Conservation (phyloP, 2,113 vertebrate genomes). For the Saccopteryx leptura region DNA sequence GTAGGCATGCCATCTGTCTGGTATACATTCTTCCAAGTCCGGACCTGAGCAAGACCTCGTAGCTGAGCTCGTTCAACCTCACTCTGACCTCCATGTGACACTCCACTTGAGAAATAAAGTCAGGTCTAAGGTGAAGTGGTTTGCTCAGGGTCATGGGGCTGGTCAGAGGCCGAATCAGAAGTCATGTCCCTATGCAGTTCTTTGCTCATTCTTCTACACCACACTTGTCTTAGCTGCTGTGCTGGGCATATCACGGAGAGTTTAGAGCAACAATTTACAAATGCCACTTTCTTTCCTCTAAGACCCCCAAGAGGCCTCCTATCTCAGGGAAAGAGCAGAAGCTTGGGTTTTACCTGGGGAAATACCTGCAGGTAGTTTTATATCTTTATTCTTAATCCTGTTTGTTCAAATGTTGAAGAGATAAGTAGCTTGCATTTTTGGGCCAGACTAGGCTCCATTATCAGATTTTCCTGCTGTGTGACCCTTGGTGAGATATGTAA, state of each 20-base stretch:
- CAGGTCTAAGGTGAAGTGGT: conserved; percentile 53
- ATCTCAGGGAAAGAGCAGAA: neutral
- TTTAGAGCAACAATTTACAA: neutral
- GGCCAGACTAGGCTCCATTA: neutral
- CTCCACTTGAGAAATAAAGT: conserved; percentile 69
- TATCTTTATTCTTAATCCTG: neutral
- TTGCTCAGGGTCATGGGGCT: conserved; percentile 37
- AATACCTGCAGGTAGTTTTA: neutral
- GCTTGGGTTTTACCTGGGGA: neutral
- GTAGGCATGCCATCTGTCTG: neutral
- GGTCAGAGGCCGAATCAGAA: neutral
- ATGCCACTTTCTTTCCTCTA: neutral
- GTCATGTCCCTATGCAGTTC: neutral
- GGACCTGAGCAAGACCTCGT: neutral
- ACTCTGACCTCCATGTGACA: neutral
- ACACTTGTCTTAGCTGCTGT: neutral
- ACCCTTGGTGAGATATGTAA: neutral
- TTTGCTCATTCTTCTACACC: neutral
- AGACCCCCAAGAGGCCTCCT: neutral
- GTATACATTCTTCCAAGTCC: neutral
- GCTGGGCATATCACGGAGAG: neutral
- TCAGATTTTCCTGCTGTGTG: neutral
- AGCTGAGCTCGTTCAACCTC: neutral
- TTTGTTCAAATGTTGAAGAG: neutral
- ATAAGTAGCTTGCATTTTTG: neutral